phyloP scores from a whole-genome alignment of 2,797 vertebrate genomes.

The Rhynchonycteris naso region DNA sequence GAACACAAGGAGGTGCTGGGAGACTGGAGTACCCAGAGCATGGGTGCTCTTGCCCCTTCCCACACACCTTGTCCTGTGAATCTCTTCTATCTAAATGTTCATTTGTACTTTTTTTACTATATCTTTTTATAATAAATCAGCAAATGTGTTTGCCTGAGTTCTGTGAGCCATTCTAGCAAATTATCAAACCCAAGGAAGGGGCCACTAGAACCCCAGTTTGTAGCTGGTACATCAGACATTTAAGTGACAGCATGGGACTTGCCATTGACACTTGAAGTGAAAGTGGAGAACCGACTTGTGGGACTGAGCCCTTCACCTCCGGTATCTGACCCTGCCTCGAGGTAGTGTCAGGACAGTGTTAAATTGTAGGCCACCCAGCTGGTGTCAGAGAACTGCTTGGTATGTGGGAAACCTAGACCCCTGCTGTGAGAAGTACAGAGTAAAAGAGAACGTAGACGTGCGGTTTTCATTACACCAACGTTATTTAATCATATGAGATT shows the following conservation, averaged over 20 bases:
- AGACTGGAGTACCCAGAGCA: too few relatives aligned
- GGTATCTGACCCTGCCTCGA: not conserved
- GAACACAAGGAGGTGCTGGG: not conserved
- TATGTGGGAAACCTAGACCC: not conserved
- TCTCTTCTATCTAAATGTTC: not conserved
- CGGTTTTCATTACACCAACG: not conserved
- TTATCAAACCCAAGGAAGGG: too few relatives aligned
- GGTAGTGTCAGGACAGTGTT: not conserved
- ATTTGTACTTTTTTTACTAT: not conserved
- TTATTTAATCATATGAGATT: not conserved
- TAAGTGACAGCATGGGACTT: not conserved
- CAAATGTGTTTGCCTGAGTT: not conserved
- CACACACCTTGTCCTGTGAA: fast-evolving
- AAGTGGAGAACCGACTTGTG: not conserved
- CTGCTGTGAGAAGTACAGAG: not conserved
- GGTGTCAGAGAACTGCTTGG: not conserved
- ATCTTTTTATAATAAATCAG: not conserved
- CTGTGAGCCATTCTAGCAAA: not conserved
- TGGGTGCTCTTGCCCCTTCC: not conserved
- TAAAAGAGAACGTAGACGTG: not conserved
- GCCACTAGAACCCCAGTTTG: not conserved
- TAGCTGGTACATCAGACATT: not conserved
- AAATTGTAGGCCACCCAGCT: not conserved
- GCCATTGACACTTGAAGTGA: not conserved
- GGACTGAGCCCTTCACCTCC: too few relatives aligned